These are phyloP conservation scores for Botrylloides violaceus DNA, from an alignment of 23 tunicate genomes.

Conservation along the genomic window DNA sequence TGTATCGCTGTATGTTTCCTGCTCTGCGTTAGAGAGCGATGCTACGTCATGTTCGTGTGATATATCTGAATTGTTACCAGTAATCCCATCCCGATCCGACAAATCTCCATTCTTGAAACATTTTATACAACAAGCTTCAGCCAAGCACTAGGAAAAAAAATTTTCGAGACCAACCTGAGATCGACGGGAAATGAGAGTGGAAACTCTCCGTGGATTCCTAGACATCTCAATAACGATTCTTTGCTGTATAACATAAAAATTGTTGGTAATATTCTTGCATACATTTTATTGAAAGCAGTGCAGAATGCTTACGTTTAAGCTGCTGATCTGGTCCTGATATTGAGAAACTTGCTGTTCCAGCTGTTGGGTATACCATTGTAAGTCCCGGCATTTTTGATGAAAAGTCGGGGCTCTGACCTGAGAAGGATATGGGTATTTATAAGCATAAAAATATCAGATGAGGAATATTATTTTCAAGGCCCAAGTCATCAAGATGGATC, in stretches of 20 bases:
- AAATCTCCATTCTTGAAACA: no score
- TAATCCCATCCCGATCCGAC: background rate
- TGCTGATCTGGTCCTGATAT: slow-evolving; percentile 55
- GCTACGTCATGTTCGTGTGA: slow-evolving; percentile 19
- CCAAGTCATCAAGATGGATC: no score
- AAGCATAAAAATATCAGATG: no score
- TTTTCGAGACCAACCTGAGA: slow-evolving; percentile 3
- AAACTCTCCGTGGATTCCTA: slow-evolving; percentile 3
- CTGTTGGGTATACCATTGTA: slow-evolving; percentile 57
- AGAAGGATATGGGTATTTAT: background rate
- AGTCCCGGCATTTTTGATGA: slow-evolving; percentile 74
- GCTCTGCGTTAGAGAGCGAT: background rate
- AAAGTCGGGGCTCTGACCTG: slow-evolving; percentile 83
- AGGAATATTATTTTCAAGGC: no score
- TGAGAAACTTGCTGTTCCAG: slow-evolving; percentile 52
- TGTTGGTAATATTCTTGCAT: background rate
- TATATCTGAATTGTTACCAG: background rate
- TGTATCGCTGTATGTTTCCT: background rate
- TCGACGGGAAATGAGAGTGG: background rate
- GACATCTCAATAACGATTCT: slow-evolving; percentile 52
- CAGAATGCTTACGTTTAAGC: slow-evolving; percentile 42
- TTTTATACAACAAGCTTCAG: no score
- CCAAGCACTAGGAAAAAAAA: background rate
- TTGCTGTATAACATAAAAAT: background rate
- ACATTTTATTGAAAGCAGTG: slow-evolving; percentile 7